Conservation (phyloP, 2,888 invertebrate species). For the Elmis aenea region DNA sequence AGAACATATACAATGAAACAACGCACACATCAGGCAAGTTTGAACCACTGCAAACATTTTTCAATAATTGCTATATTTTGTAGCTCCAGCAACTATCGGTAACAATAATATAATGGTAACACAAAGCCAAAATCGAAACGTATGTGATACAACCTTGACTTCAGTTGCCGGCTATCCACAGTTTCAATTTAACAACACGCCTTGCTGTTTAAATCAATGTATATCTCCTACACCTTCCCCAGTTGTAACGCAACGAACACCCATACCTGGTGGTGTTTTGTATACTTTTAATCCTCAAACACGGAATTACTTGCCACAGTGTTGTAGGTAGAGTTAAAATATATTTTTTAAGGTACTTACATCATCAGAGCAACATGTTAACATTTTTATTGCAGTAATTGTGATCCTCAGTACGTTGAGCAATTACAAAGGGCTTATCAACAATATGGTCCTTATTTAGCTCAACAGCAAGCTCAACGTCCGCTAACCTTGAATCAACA, state of each 20-base stretch:
- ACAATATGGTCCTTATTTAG: too few relatives aligned
- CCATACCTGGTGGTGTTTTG: conserved; percentile 17
- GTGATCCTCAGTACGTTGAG: too few relatives aligned
- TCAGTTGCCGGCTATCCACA: conserved; percentile 24
- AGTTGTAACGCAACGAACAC: conserved; percentile 7
- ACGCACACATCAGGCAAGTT: conserved; percentile 24
- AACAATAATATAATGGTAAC: conserved; percentile 30
- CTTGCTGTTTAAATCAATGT: conserved; percentile 16
- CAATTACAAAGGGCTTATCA: too few relatives aligned
- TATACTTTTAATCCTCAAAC: conserved; percentile 19
- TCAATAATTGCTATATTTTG: conserved; percentile 2
- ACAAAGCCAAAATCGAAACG: conserved; percentile 30
- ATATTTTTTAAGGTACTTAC: too few relatives aligned
- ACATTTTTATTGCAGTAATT: too few relatives aligned
- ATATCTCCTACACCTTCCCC: conserved; percentile 10
- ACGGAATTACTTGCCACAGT: conserved; percentile 6
- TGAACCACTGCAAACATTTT: conserved; percentile 2
- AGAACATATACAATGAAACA: conserved; percentile 27
- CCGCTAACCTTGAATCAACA: conserved; percentile 21
- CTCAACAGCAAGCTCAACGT: too few relatives aligned
- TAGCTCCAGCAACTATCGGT: conserved; percentile 27
- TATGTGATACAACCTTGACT: conserved; percentile 28
- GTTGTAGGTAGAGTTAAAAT: conserved; percentile 14
- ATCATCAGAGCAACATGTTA: too few relatives aligned
- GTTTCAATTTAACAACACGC: conserved; percentile 5